phyloP scores from a whole-genome alignment of 2,113 vertebrate genomes.

The Menura novaehollandiae region DNA sequence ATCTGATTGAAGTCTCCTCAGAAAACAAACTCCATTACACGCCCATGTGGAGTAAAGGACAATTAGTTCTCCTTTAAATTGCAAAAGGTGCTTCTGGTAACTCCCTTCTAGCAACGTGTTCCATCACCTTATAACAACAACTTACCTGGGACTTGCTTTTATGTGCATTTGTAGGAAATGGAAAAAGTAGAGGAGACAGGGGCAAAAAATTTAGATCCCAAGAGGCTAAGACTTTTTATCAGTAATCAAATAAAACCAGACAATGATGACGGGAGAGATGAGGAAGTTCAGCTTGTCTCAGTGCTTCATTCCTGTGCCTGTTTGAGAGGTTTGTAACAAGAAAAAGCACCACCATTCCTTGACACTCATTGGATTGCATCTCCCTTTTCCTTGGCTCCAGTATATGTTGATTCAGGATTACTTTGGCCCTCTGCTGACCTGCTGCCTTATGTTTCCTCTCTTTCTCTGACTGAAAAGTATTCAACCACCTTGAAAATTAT shows the following conservation, averaged over 20 bases:
- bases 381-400: not conserved
- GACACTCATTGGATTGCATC: not conserved
- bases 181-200: not conserved
- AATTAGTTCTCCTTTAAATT: not conserved
- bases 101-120: not conserved
- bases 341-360: not conserved
- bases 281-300: not conserved
- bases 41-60: rapidly evolving
- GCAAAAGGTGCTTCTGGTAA: not conserved
- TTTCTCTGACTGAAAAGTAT: not conserved
- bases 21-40: not conserved
- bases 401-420: not conserved
- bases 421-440: not conserved
- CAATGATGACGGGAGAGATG: not conserved
- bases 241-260: not conserved
- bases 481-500: not conserved
- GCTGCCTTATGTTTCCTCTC: not conserved
- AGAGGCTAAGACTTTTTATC: not conserved
- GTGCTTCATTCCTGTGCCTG: not conserved
- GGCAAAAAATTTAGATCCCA: not conserved
- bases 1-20: not conserved
- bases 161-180: not conserved
- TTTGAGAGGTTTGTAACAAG: not conserved
- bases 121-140: not conserved
- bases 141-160: not conserved